phyloP scores from a whole-genome alignment of 2,797 vertebrate genomes.

The Sardinella longiceps region DNA sequence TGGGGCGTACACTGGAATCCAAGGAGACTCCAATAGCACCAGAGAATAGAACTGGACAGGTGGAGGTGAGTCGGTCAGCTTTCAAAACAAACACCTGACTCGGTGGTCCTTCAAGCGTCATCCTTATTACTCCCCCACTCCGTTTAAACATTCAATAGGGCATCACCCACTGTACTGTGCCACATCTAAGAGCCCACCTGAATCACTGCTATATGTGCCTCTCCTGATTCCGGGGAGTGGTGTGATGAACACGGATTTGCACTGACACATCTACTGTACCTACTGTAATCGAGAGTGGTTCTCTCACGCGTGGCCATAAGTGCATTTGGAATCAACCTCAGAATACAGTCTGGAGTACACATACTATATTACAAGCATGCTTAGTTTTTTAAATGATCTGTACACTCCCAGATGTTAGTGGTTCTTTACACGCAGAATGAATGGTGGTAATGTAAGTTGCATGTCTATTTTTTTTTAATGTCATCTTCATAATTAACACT shows the following conservation, averaged over 20 bases:
- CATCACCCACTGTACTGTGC: not conserved
- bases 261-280: constrained; percentile 2
- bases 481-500: constrained; percentile 57
- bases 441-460: constrained; percentile 9
- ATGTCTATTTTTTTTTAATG: constrained; percentile 36
- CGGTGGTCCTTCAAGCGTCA: constrained; percentile 14
- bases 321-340: constrained; percentile 41
- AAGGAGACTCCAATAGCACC: constrained; percentile 7
- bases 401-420: constrained; percentile 51
- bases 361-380: constrained; percentile 63
- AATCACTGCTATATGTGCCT: not conserved
- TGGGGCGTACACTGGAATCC: not conserved
- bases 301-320: constrained; percentile 25
- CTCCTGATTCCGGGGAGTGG: not conserved
- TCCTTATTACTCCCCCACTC: not conserved
- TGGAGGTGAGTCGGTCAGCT: constrained; percentile 19
- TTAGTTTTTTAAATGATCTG: constrained; percentile 54
- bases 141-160: constrained; percentile 11
- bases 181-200: not conserved
- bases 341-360: constrained; percentile 48
- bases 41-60: not conserved
- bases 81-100: not conserved
- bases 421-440: constrained; percentile 30
- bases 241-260: not conserved
- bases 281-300: constrained; percentile 4